Percentiles rank a stretch among this genome's conserved stretches.
phyloP scores from a whole-genome alignment of 2,113 vertebrate genomes.

The Riparia riparia region DNA sequence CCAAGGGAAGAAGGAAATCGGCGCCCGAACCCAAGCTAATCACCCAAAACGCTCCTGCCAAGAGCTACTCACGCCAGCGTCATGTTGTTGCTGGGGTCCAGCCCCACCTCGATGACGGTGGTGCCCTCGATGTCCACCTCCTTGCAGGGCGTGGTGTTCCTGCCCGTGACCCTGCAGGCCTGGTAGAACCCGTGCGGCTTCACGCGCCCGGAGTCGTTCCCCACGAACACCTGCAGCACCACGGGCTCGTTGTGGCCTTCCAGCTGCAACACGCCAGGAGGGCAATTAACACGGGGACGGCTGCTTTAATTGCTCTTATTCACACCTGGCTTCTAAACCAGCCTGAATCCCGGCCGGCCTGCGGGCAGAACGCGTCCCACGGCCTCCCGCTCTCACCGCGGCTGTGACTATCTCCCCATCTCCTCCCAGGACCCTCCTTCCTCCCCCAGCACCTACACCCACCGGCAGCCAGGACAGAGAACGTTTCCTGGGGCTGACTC shows the following conservation, averaged over 20 bases:
- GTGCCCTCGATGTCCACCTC: constrained; percentile 97
- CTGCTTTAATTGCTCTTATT: fast-evolving
- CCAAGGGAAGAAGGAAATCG: fast-evolving
- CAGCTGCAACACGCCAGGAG: constrained; percentile 76
- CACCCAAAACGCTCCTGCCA: fast-evolving
- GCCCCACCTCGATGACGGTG: constrained; percentile 94
- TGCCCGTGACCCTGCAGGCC: constrained; percentile 94
- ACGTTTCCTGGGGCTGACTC: neutral
- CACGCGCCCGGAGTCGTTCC: constrained; percentile 92
- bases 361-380: fast-evolving
- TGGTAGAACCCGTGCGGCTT: constrained; percentile 99
- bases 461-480: neutral
- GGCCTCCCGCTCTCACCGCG: neutral
- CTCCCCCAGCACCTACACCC: neutral
- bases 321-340: neutral
- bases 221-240: constrained; percentile 94
- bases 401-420: fast-evolving
- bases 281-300: fast-evolving
- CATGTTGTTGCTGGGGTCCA: constrained; percentile 95
- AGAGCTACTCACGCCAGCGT: constrained; percentile 88
- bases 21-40: neutral
- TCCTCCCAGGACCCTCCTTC: neutral
- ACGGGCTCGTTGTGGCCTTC: constrained; percentile 94
- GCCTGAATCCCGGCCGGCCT: neutral
- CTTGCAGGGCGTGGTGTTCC: constrained; percentile 97